Base-by-base conservation (phyloP, 2,888 invertebrate genomes). In the Tortricodes alternella region DNA sequence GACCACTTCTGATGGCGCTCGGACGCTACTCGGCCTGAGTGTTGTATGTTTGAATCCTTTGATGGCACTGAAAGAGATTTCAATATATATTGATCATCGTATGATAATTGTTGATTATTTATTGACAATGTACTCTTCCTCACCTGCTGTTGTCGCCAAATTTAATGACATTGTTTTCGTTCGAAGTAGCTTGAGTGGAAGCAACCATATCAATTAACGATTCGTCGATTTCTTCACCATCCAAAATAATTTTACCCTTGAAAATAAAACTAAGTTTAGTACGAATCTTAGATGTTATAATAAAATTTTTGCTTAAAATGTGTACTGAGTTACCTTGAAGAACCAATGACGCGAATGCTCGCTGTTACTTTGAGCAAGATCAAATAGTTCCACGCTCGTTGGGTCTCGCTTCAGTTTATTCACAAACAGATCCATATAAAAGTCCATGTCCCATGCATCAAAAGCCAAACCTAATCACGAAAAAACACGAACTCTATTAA, bases 311-410 rank as follows among this genome's bases (percentile, higher is more conserved):
- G 48, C 11, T 38, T 13, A 32, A 43, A 56, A 48, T 53, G n/a
- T n/a, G n/a, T 35, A 15, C 15, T 8, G 11, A 23, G 18, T 67
- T 78, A 91, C 91, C 88, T 97, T 97, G 85, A 99, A 99, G 89
- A 99, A 99, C 99, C 99, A 99, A 91, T 99, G 99, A 3, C 99
- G 93, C 60, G 98, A 98, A 83, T 99, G 99, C 80, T 99, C 99
- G 82, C 98, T 98, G 80, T 99, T 99, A 23, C 98, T 98, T 84
- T 99, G 99, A 2, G 99, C 99, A 66, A 99, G 93, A 90, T 99
- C 99, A 88, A 99, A 99, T 71, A 98, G 95, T 80, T 99, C 99
- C 0, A 99, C 98, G 76, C 97, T 98, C 0, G 99, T 99, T 15
- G 99, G 99, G 87, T 99, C 97, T 51, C 98, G 92, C 70, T 95